These are phyloP conservation scores for Drosophila repleta DNA, from an alignment of 1,140 invertebrate species.

Conservation along the genomic window DNA sequence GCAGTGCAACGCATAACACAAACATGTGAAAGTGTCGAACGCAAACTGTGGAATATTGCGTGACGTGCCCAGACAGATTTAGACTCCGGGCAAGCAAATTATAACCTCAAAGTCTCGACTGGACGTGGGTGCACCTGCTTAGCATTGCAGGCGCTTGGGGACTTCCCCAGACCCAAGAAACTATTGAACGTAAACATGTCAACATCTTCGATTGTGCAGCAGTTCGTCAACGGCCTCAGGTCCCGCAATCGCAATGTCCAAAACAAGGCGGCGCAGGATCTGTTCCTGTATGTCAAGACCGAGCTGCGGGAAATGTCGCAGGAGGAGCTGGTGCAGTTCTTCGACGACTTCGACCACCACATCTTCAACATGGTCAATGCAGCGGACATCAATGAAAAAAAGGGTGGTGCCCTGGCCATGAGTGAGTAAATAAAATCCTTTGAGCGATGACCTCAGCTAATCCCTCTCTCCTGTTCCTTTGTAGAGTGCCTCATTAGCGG, in stretches of 20 bases:
- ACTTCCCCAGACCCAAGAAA: constrained; percentile 2
- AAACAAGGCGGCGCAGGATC: constrained; percentile 92
- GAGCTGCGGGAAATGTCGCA: constrained; percentile 96
- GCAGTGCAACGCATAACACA: constrained; percentile 5
- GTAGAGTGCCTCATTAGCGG: constrained; percentile 95
- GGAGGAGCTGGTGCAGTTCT: constrained; percentile 94
- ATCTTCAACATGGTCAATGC: constrained; percentile 98
- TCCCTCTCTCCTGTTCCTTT: constrained; percentile 27
- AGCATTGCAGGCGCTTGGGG: constrained; percentile 21
- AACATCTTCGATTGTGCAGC: constrained; percentile 86
- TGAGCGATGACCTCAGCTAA: neutral
- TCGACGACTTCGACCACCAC: constrained; percentile 97
- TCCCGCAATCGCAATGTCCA: constrained; percentile 94
- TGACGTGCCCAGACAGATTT: constrained; percentile 32
- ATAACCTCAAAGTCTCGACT: constrained; percentile 49
- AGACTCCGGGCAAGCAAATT: constrained; percentile 39
- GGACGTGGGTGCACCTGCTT: constrained; percentile 62
- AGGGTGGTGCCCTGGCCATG: constrained; percentile 97
- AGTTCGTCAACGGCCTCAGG: constrained; percentile 94
- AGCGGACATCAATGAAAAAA: constrained; percentile 96
- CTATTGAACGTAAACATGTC: constrained; percentile 53
- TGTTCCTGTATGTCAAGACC: constrained; percentile 95
- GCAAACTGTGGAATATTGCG: constrained; percentile 26
- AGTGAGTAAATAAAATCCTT: constrained; percentile 85
- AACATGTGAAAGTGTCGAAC: constrained; percentile 42